Conservation (phyloP, 2,888 invertebrate species). For the Philopedon plagiatum region DNA sequence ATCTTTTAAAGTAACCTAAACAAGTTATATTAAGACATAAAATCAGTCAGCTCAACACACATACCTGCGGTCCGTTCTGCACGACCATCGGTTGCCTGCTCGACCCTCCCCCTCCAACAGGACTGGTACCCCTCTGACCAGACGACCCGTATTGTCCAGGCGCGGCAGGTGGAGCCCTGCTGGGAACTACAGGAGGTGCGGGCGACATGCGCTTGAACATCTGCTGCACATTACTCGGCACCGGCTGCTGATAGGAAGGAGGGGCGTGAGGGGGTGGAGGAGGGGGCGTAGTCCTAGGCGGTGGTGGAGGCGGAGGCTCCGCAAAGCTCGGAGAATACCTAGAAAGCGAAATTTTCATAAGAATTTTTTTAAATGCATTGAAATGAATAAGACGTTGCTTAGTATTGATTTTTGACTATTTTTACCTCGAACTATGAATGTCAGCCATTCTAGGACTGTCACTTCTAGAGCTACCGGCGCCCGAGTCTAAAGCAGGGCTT, state of each 20-base stretch:
- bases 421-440: slow-evolving; percentile 70
- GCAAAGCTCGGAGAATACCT: slow-evolving; percentile 79
- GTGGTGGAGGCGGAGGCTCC: slow-evolving; percentile 72
- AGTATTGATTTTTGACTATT: too few relatives aligned
- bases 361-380: slow-evolving; percentile 58
- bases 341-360: not conserved
- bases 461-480: slow-evolving; percentile 90
- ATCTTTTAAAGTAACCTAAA: too few relatives aligned
- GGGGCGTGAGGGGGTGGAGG: slow-evolving; percentile 75
- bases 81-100: slow-evolving; percentile 85
- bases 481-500: slow-evolving; percentile 90
- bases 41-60: too few relatives aligned
- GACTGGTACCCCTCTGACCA: slow-evolving; percentile 74
- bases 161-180: slow-evolving; percentile 77
- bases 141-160: slow-evolving; percentile 64
- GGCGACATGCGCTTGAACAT: slow-evolving; percentile 85
- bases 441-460: slow-evolving; percentile 85
- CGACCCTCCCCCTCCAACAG: slow-evolving; percentile 70
- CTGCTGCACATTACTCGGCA: slow-evolving; percentile 78
- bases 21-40: too few relatives aligned
- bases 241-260: slow-evolving; percentile 72
- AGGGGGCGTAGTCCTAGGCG: slow-evolving; percentile 75
- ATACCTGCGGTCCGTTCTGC: slow-evolving; percentile 66
- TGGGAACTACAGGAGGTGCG: slow-evolving; percentile 76
- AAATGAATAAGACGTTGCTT: not conserved